A percentile compares a stretch with the other conserved stretches of the same genome.
Conservation (phyloP, 92 coral and sea anemone genomes). For the Porites divaricata region DNA sequence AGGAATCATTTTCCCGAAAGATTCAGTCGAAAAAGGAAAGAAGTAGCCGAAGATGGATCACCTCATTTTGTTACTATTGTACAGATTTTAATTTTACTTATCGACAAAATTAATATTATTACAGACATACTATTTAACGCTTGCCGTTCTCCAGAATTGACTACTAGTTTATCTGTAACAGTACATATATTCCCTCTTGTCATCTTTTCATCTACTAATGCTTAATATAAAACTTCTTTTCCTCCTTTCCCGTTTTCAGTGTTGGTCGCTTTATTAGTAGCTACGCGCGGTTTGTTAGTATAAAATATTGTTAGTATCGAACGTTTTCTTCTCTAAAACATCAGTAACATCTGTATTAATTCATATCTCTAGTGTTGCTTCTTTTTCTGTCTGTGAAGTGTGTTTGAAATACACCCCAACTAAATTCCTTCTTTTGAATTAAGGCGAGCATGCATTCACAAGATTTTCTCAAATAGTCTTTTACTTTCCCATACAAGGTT, state of each 20-base stretch:
- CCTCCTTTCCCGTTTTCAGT: background rate
- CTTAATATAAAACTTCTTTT: background rate
- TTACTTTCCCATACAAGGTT: conserved; percentile 36
- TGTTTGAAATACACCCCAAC: too few species aligned
- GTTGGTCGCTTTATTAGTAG: conserved; percentile 1
- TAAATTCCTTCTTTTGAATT: too few species aligned
- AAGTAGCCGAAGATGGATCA: background rate
- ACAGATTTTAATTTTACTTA: conserved; percentile 1
- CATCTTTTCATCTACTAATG: background rate
- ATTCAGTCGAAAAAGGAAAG: background rate
- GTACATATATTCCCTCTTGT: background rate
- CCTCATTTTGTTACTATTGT: conserved; percentile 41
- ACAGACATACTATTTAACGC: conserved; percentile 7
- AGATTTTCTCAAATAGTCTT: background rate
- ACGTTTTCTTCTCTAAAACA: too few species aligned
- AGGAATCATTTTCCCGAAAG: background rate
- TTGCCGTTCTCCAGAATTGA: background rate
- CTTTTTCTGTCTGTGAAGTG: conserved; percentile 18
- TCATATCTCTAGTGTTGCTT: background rate
- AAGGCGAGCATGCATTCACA: too few species aligned
- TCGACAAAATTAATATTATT: background rate
- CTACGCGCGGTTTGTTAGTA: conserved; percentile 33
- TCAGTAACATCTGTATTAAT: background rate
- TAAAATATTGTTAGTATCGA: conserved; percentile 34
- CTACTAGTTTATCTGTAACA: background rate